Evolutionary conservation across 2,113 vertebrate genomes (phyloP), one percentile per base, ranked within the genome.

Genomic region (Misgurnus anguillicaudatus): DNA sequence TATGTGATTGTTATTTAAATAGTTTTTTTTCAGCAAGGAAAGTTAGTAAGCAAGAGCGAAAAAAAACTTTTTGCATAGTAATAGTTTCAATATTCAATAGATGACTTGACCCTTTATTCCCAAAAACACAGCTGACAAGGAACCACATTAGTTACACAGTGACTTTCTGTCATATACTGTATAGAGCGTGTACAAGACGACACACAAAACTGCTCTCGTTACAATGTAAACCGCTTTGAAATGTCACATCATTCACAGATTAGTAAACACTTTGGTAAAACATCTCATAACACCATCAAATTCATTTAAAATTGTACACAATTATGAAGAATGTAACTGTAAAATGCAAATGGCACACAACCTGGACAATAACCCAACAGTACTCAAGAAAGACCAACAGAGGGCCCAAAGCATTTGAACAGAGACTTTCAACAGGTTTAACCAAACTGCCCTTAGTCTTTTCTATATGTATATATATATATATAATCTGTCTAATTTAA

Each of bases 191-290:
- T 64, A 81, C 75, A 77, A 72, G 13, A 77, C 82, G 42, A 84
- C 69, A 81, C 75, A 48, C 58, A 63, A 2, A 24, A 36, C 24
- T 38, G 60, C 68, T 75, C 80, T 64, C 21, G 57, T 45, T 81
- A 81, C 48, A 82, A 71, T 84, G 69, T 84, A 81, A 81, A 84
- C 70, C 11, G 70, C 64, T 82, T 80, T 11, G 36, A 65, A 79
- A 79, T 45, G 19, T 75, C 75, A 75, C 53, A 71, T 63, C 41
- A 66, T 81, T 84, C 75, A 80, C 82, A 84, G 82, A 81, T 84
- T 78, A 60, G 79, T 71, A 84, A 81, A 84, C 76, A 78, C 70
- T 78, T 81, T 84, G 83, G 62, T 80, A 47, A 57, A 80, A 84
- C 78, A 80, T 11, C 67, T 78, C 47, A 19, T 68, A 36, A 71